Evolutionary conservation across 2,888 invertebrate species (phyloP), one percentile per base, ranked within the genome.

Genomic region (Cephus nigrinus): DNA sequence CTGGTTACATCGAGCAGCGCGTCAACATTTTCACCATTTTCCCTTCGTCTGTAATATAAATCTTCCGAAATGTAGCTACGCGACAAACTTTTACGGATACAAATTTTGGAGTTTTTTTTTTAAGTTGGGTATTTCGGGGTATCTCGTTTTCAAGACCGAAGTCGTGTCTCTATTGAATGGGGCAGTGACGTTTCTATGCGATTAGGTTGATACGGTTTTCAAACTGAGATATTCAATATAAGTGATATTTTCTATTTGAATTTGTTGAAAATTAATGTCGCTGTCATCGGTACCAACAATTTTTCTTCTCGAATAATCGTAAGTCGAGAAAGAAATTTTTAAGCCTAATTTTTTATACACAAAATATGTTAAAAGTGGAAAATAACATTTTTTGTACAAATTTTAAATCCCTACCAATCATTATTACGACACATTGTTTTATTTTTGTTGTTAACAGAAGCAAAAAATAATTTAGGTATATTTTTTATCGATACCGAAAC

Each of bases 1-100:
- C 90, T 82, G 84, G 85, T 90, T 90, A 86, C 90, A 86, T 75
- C 74, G 71, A 75, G 75, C 36, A 33, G 15, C 72, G 72, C 72
- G 72, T 31, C 35, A 72, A 30, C 75, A 75, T 78, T 78, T 75
- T 72, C 55, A 75, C 33, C 73, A 75, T 55, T 75, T 78, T 78
- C 31, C 74, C 23, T 23, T 55, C 9, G 55, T 55, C 55, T 23
- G 23, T 55, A 23, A 23, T 55, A 55, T 23, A 23, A 55, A 55
- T 55, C 9, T 55, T 55, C 23, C 23, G 55, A 55, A 55, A 23
- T 9, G 23, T 55, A 23, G 23, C 55, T 55, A 9, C 23, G 23
- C 23, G 55, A 55, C 23, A 55, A 23, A 55, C 55, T 55, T 55
- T 55, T 55, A 5, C 55, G 55, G 23, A 55, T 55, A 23, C 55